Evolutionary conservation across 2,888 invertebrate species (phyloP).

Genomic region (Dastarcus helophoroides): DNA sequence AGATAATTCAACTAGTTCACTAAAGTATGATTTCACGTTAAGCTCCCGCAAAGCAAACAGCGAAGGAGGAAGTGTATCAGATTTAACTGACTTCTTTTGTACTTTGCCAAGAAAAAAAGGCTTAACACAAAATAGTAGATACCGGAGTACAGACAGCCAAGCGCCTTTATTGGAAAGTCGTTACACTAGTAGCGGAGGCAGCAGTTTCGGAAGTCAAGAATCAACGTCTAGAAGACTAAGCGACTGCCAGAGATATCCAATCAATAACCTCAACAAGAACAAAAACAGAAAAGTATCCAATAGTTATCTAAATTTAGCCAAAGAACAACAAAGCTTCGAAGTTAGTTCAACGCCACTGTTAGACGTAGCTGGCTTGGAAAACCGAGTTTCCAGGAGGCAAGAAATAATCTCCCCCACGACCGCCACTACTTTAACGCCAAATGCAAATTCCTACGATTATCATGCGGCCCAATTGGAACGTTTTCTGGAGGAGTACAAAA

Average conservation of each 20-base stretch:
- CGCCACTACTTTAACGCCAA: slow-evolving; percentile 19
- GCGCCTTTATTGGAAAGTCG: slow-evolving; percentile 60
- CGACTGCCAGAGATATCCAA: slow-evolving; percentile 33
- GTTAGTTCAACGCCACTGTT: slow-evolving; percentile 49
- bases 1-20: too few species aligned
- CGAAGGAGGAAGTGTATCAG: slow-evolving; percentile 33
- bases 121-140: slow-evolving; percentile 26
- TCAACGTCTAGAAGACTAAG: slow-evolving; percentile 39
- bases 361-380: slow-evolving; percentile 46
- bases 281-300: slow-evolving; percentile 47
- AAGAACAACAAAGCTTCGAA: slow-evolving; percentile 45
- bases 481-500: slow-evolving; percentile 69
- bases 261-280: slow-evolving; percentile 25
- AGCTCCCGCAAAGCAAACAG: slow-evolving; percentile 26
- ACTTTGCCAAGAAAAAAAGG: slow-evolving; percentile 47
- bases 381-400: slow-evolving; percentile 22
- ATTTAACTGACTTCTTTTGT: slow-evolving; percentile 43
- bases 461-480: slow-evolving; percentile 69
- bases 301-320: slow-evolving; percentile 58
- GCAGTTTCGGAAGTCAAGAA: slow-evolving; percentile 42
- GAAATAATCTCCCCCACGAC: slow-evolving; percentile 18
- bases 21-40: too few species aligned
- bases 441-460: slow-evolving; percentile 56
- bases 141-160: slow-evolving; percentile 52
- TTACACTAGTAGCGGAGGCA: slow-evolving; percentile 61